Evolutionary conservation across 2,797 vertebrate species (phyloP).

Genomic region (Ceyx erithaca): DNA sequence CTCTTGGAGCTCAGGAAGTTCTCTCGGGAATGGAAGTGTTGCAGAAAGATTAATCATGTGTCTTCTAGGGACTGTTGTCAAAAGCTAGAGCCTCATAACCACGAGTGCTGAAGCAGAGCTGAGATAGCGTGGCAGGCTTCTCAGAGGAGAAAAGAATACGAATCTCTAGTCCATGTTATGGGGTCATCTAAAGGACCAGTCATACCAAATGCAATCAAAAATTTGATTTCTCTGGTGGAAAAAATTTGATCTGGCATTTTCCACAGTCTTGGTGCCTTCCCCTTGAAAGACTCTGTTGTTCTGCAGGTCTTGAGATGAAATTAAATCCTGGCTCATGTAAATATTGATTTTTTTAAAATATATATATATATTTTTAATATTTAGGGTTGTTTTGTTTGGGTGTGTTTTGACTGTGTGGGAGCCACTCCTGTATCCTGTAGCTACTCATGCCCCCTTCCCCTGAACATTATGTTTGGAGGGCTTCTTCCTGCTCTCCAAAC

Average conservation of each 20-base stretch:
- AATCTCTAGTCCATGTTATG: neutral
- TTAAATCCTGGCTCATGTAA: constrained; percentile 11
- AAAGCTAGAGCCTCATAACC: neutral
- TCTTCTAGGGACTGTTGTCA: neutral
- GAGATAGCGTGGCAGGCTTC: neutral
- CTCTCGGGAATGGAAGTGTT: neutral
- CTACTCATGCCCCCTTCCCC: neutral
- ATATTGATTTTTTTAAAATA: neutral
- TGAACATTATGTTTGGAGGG: accelerated
- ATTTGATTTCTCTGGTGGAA: constrained; percentile 20
- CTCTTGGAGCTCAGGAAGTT: neutral
- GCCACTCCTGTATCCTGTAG: neutral
- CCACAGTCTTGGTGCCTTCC: neutral
- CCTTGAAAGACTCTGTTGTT: constrained; percentile 27
- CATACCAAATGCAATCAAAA: neutral
- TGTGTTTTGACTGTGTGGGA: neutral
- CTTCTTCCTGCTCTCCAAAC: neutral
- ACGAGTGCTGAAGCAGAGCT: neutral
- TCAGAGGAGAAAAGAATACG: neutral
- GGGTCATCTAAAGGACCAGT: constrained; percentile 34
- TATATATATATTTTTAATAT: neutral
- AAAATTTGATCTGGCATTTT: constrained; percentile 45
- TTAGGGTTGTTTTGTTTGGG: neutral
- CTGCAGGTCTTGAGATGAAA: neutral
- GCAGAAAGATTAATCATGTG: neutral